Conservation (phyloP, 1,140 invertebrate genomes). For the Cydia splendana region DNA sequence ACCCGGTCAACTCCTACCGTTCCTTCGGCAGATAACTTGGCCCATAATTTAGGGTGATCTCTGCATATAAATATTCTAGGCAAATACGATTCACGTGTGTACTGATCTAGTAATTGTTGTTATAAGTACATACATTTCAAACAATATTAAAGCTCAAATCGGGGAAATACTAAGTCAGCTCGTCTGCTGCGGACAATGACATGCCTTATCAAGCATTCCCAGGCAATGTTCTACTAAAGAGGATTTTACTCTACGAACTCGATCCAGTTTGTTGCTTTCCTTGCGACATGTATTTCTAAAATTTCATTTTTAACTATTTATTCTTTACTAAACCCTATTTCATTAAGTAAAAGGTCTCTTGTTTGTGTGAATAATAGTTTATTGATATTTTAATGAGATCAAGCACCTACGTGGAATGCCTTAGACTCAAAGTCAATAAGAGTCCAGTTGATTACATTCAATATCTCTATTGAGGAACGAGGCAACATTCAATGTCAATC, state of each 20-base stretch:
- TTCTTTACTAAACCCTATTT: not conserved
- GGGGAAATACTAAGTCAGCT: not conserved
- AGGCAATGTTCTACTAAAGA: conserved; percentile 7
- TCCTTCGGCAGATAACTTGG: no score
- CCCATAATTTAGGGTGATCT: no score
- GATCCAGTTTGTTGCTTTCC: not conserved
- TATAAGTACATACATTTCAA: not conserved
- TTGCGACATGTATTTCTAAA: not conserved
- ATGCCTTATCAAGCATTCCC: not conserved
- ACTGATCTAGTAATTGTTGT: no score
- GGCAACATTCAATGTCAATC: conserved; percentile 41
- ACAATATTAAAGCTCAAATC: not conserved
- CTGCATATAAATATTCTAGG: no score
- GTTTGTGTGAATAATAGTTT: not conserved
- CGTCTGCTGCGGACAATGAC: not conserved
- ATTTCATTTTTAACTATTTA: no score
- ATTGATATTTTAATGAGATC: conserved; percentile 7
- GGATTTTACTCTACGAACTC: not conserved
- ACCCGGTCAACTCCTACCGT: no score
- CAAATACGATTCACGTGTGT: no score
- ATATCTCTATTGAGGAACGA: conserved; percentile 43
- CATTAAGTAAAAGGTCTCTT: not conserved
- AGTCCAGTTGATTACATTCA: conserved; percentile 45
- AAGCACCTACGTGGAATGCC: conserved; percentile 36
- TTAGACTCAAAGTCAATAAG: conserved; percentile 40